Conservation (phyloP, 30 jellyfish, hydroid and myxozoan species). For the Aurelia coerulea region DNA sequence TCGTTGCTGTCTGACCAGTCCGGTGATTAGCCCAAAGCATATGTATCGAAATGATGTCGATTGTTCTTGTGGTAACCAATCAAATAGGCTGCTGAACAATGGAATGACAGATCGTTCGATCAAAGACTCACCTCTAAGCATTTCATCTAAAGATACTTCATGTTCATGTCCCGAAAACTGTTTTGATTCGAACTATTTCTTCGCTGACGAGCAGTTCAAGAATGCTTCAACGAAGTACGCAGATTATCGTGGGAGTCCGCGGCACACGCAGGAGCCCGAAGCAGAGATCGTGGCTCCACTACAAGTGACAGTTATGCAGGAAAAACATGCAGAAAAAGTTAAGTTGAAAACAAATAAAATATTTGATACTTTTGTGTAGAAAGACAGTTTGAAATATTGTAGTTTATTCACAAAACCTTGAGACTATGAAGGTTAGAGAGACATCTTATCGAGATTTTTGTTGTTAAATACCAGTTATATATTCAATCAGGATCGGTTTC, state of each 20-base stretch:
- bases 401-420: neutral
- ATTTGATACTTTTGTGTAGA: slow-evolving; percentile 30
- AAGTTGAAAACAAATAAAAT: slow-evolving; percentile 25
- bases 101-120: neutral
- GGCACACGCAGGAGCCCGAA: slow-evolving; percentile 14
- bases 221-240: neutral
- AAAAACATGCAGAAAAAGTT: slow-evolving; percentile 61
- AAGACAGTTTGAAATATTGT: too few relatives aligned
- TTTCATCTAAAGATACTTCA: neutral
- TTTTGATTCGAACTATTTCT: slow-evolving; percentile 13
- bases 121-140: neutral
- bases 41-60: neutral
- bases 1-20: slow-evolving; percentile 12
- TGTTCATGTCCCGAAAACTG: slow-evolving; percentile 8
- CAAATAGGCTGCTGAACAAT: neutral
- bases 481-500: too few relatives aligned
- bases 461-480: too few relatives aligned
- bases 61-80: neutral
- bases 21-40: slow-evolving; percentile 11
- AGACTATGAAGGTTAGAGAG: neutral
- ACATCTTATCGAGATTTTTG: too few relatives aligned
- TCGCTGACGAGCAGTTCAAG: slow-evolving; percentile 4
- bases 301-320: slow-evolving; percentile 46
- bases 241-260: neutral
- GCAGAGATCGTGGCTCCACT: slow-evolving; percentile 62